Base-by-base conservation (phyloP, 2,797 vertebrate species). In the Chloroceryle inda region DNA sequence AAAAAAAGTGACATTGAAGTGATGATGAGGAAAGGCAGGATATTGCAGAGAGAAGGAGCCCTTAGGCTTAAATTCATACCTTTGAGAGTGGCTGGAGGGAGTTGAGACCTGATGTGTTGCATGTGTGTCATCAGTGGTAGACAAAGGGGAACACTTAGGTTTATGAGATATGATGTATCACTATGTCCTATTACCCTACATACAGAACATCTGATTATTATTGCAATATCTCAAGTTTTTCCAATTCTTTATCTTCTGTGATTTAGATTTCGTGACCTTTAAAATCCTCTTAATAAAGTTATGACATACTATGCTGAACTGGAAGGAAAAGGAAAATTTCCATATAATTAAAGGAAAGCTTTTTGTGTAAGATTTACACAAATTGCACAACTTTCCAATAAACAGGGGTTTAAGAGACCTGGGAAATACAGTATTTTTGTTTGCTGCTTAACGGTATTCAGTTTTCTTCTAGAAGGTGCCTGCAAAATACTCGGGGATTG, bases 401-500 rank as follows among this genome's bases (percentile, higher is more conserved):
- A 77, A 69, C 40, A 71, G 5, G 9, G 4, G 6, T 40, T 59
- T 71, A 89, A 67, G 20, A 11, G 47, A 49, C 37, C 62, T 81
- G 24, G 38, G 26, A 92, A 85, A 73, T 55, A 26, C 4, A 61
- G 5, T 77, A 9, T 23, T 79, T 71, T 83, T 55, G 20, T 85
- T 83, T 94, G n/a, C 19, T 2, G 2, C 35, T 68, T 91, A 83
- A 89, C 78, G 1, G 0, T 40, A 80, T 84, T 85, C 79, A 27
- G 16, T 59, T 85, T 89, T 61, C 19, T 80, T 71, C n/a, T 22
- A 47, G 64, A 89, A 95, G 78, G 55, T 66, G 42, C 61, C 71
- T 89, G 81, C 94, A 94, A 93, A 95, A 85, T 83, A 94, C 26
- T 44, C 49, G 23, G 56, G 59, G 50, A 85, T 62, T 73, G 68